phyloP scores from a whole-genome alignment of 2,888 invertebrate species.

The Drosophila monieri region DNA sequence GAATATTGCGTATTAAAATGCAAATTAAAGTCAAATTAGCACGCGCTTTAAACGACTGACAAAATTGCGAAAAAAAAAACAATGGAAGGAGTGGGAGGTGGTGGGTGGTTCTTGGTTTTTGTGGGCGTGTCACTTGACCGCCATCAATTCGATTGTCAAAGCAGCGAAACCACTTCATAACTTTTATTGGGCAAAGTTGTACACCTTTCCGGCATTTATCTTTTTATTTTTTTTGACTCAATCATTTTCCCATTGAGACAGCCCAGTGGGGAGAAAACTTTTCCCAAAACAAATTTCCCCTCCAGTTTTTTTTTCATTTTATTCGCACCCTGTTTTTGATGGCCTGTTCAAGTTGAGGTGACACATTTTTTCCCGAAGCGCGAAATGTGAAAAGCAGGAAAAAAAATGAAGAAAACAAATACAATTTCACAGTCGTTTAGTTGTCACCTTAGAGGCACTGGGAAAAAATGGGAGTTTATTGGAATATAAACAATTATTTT shows the following conservation, averaged over 20 bases:
- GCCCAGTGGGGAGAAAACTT: conserved; percentile 19
- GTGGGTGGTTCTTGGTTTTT: not conserved
- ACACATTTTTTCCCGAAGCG: conserved; percentile 18
- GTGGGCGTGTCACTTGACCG: conserved; percentile 59
- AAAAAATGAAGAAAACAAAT: conserved; percentile 26
- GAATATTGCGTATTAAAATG: conserved; percentile 72
- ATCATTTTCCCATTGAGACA: conserved; percentile 25
- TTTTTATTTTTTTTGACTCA: conserved; percentile 15
- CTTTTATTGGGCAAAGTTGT: conserved; percentile 9
- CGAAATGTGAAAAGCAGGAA: conserved; percentile 6
- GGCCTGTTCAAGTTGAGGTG: conserved; percentile 27
- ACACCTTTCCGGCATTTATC: conserved; percentile 15
- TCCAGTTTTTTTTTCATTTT: not conserved
- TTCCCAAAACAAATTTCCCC: conserved; percentile 7
- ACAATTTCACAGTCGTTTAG: conserved; percentile 50
- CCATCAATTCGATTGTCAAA: conserved; percentile 53
- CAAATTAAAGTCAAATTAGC: conserved; percentile 76
- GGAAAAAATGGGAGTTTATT: not conserved
- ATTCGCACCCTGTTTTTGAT: conserved; percentile 22
- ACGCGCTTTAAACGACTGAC: conserved; percentile 47
- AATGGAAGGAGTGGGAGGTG: not conserved
- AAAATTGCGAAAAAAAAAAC: not conserved
- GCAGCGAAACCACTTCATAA: conserved; percentile 11
- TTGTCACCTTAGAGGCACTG: conserved; percentile 48
- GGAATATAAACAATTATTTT: not conserved